Evolutionary conservation across 2,797 vertebrate genomes (phyloP), one percentile per base, ranked within the genome.

Genomic region (Podarcis lilfordi): DNA sequence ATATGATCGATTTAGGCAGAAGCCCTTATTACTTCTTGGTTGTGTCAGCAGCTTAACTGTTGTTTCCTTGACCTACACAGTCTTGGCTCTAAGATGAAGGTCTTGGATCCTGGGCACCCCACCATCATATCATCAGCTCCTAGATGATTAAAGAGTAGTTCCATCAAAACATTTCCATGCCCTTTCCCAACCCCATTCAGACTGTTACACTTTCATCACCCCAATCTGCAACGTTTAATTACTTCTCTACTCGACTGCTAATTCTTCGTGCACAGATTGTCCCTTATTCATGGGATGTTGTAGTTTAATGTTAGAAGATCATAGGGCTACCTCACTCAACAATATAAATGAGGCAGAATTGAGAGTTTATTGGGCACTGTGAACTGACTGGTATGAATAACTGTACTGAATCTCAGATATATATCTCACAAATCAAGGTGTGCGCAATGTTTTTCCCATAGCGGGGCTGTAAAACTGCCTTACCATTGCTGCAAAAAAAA

Each of bases 271-370:
- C 88, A 93, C 90, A 92, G 74, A 43, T 78, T 81, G 76, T 25
- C 35, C 81, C 55, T 89, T 75, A 69, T 50, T 89, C 91, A 90
- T 40, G 90, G 88, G 85, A 88, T 92, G 90, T 89, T 88, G 89
- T 43, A 84, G 61, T 90, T 92, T 95, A 92, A 92, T 91, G 89
- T 88, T 92, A 91, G 88, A 80, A 91, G 89, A 95, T 87, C 69
- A 91, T 69, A 87, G 90, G 91, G 89, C 91, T 89, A 94, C 93
- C 72, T 86, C 66, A 64, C 68, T 92, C 91, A 74, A 15, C 86
- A 89, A 85, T 84, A 91, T 83, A 29, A 19, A 13, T 88, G 43
- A 89, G 85, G 92, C 80, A 35, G 55, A 93, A 76, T 35, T 68
- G 87, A 78, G 87, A 87, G 88, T 86, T 85, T 32, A 76, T 68